A percentile compares a stretch with the other conserved stretches of the same genome.
Evolutionary conservation across 2,113 vertebrate species (phyloP).

Genomic region (Pachyramphus minor): DNA sequence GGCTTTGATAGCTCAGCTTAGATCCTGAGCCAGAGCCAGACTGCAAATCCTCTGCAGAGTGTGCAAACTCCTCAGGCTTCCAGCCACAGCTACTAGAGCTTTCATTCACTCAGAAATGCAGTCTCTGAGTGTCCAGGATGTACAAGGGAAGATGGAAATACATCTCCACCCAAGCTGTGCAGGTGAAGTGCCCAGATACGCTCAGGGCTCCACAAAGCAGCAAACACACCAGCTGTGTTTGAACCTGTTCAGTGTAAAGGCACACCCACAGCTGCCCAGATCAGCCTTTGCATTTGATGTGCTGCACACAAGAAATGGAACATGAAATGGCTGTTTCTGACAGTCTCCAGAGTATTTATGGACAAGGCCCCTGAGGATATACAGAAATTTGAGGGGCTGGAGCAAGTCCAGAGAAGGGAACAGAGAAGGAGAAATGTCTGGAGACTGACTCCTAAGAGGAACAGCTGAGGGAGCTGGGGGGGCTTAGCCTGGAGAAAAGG

Average conservation of each 20-base stretch:
- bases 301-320: too few relatives aligned
- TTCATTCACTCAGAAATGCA: background rate
- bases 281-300: background rate
- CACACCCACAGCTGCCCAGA: background rate
- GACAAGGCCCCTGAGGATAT: background rate
- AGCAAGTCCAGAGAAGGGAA: background rate
- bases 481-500: background rate
- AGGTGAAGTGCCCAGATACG: background rate
- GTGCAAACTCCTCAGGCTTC: background rate
- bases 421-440: background rate
- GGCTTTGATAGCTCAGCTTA: background rate
- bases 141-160: background rate
- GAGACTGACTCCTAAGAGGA: background rate
- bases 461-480: background rate
- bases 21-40: background rate
- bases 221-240: rapidly evolving
- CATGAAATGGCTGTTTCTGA: background rate
- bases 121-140: background rate
- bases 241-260: background rate
- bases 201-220: background rate
- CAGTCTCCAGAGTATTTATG: background rate
- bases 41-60: background rate
- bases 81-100: background rate
- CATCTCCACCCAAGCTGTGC: background rate
- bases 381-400: background rate